phyloP scores from a whole-genome alignment of 2,888 invertebrate genomes.

The Fissipunctia ypsillon region DNA sequence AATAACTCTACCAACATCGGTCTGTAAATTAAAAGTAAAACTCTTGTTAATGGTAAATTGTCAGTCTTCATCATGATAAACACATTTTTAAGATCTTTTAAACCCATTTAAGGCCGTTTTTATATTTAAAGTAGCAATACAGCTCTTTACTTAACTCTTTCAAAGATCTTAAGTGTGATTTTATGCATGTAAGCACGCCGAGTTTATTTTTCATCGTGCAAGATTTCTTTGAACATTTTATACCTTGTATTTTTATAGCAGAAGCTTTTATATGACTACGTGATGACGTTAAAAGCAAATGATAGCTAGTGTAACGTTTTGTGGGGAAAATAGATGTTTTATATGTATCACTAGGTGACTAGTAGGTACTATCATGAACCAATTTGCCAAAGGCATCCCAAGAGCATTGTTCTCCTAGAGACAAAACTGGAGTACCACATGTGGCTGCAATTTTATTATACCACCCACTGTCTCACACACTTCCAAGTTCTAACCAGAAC shows the following conservation, averaged over 20 bases:
- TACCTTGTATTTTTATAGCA: background rate
- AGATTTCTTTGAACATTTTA: background rate
- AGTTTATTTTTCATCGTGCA: background rate
- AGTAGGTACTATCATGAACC: background rate
- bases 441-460: background rate
- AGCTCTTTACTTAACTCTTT: constrained; percentile 13
- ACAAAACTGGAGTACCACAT: too few species aligned
- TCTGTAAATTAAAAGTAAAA: constrained; percentile 2
- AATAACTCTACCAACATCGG: background rate
- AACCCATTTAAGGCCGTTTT: background rate
- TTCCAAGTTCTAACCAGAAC: background rate
- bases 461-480: background rate
- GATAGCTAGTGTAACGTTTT: background rate
- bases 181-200: constrained; percentile 26
- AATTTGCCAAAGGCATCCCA: background rate
- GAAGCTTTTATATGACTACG: background rate
- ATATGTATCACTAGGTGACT: background rate
- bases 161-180: constrained; percentile 23
- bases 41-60: background rate
- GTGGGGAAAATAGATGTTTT: background rate
- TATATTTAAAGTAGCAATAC: constrained; percentile 32
- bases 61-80: constrained; percentile 11
- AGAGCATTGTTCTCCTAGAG: background rate
- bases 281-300: constrained; percentile 2
- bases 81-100: constrained; percentile 13